A percentile compares a stretch with the other conserved stretches of the same genome.
Evolutionary conservation across 2,797 vertebrate genomes (phyloP).

Genomic region (Morelia viridis): DNA sequence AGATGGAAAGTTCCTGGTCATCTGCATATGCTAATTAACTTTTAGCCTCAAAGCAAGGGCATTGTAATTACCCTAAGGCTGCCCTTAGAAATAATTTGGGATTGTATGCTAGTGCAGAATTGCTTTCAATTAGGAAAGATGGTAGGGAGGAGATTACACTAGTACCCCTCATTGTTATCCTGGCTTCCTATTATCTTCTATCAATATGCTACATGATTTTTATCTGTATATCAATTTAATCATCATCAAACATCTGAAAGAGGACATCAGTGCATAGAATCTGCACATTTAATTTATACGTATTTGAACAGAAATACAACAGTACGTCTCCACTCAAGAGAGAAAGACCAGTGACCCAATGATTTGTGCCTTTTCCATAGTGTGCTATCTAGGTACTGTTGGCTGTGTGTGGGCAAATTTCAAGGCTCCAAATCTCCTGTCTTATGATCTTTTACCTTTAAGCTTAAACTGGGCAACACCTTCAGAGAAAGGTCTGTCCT

Average conservation of each 20-base stretch:
- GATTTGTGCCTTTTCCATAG: neutral
- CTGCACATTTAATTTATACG: neutral
- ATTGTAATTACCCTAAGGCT: neutral
- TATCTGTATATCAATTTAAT: neutral
- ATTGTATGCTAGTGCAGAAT: neutral
- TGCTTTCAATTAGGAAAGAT: neutral
- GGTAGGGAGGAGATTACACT: neutral
- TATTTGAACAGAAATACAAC: neutral
- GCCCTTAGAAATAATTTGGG: neutral
- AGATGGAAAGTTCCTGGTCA: neutral
- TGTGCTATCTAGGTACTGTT: neutral
- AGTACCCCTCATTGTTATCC: neutral
- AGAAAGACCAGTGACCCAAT: neutral
- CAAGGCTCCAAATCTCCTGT: neutral
- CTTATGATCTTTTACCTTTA: neutral
- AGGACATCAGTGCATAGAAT: neutral
- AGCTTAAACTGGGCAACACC: neutral
- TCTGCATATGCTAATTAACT: constrained; percentile 7
- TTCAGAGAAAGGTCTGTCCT: neutral
- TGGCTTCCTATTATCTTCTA: neutral
- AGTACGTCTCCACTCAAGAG: neutral
- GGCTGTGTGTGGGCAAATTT: neutral
- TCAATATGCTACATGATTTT: neutral
- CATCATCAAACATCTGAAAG: neutral
- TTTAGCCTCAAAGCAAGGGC: neutral